Evolutionary conservation across 2,797 vertebrate species (phyloP), one percentile per base, ranked within the genome.

Genomic region (Aldrovandia affinis): DNA sequence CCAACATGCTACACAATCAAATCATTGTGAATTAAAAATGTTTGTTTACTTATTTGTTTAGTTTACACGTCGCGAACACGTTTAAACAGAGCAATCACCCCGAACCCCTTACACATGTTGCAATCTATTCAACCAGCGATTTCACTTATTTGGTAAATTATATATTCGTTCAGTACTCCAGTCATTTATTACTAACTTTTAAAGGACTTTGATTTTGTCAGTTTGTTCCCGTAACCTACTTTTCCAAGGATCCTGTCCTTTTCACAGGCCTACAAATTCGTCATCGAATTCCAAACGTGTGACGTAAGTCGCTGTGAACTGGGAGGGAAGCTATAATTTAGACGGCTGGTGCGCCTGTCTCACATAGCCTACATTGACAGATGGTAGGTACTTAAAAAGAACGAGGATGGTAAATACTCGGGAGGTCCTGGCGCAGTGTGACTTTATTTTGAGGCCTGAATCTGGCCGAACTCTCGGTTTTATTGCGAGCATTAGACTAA

Each of bases 161-260:
- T 79, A 39, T 65, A 12, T 81, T 75, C 7, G 22, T 70, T 81
- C 47, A 54, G 25, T n/a, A 39, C 36, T 47, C 36, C 61, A 59
- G 9, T 68, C 47, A 14, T 63, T 30, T n/a, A 33, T 36, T 81
- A 70, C 36, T 78, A 78, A 83, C 75, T 83, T 86, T 87, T 44
- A 44, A 73, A 52, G 70, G 59, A 89, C 86, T 90, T 90, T 88
- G 75, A 70, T 75, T 82, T 59, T 52, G 80, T 75, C 25, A 18
- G 52, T 87, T 83, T 83, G 6, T 85, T 90, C 89, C 88, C 86
- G 85, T 92, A 89, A 93, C 93, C 93, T 93, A 94, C 93, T 94
- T 94, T 93, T 89, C 91, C 88, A 50, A 88, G 89, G 91, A 89
- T 94, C 92, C 90, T 78, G 89, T 93, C 86, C 83, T 83, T 80